Percentiles rank a stretch among this genome's conserved stretches.
These are phyloP conservation scores for Luperina nickerlii DNA, from an alignment of 2,888 invertebrate genomes.

Conservation along the genomic window DNA sequence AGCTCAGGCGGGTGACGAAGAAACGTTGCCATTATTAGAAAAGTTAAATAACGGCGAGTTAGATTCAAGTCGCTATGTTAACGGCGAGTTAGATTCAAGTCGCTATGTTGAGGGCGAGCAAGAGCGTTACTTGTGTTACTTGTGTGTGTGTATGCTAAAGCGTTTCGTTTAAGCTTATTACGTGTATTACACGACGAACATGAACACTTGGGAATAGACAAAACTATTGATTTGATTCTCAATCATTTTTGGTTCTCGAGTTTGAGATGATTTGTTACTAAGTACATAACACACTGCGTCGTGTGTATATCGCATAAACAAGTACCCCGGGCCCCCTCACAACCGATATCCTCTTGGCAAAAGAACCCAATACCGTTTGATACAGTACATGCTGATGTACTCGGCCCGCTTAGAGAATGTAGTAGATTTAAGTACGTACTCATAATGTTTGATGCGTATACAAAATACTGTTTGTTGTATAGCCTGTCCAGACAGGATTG, in stretches of 20 bases:
- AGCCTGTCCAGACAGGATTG: neutral
- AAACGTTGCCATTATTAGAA: neutral
- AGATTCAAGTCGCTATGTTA: constrained; percentile 10
- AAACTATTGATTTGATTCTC: neutral
- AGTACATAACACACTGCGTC: neutral
- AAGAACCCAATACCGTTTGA: neutral
- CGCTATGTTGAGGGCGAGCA: neutral
- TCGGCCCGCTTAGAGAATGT: neutral
- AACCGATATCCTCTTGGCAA: constrained; percentile 2
- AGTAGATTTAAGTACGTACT: neutral
- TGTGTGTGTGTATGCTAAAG: too few relatives aligned
- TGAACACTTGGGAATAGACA: constrained; percentile 6
- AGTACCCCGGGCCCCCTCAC: neutral
- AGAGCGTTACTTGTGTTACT: neutral
- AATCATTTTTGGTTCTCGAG: neutral
- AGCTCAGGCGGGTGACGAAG: neutral
- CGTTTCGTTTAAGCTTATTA: constrained; percentile 5
- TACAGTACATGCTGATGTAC: neutral
- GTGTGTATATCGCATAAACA: constrained; percentile 1
- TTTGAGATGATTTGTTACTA: neutral
- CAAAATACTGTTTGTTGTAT: constrained; percentile 5
- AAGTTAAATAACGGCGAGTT: constrained; percentile 10
- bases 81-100: too few relatives aligned
- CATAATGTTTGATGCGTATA: constrained; percentile 6
- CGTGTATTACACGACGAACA: constrained; percentile 12